These are phyloP conservation scores for Pseudochaenichthys georgianus DNA, from an alignment of 2,797 vertebrate species.

Conservation along the genomic window DNA sequence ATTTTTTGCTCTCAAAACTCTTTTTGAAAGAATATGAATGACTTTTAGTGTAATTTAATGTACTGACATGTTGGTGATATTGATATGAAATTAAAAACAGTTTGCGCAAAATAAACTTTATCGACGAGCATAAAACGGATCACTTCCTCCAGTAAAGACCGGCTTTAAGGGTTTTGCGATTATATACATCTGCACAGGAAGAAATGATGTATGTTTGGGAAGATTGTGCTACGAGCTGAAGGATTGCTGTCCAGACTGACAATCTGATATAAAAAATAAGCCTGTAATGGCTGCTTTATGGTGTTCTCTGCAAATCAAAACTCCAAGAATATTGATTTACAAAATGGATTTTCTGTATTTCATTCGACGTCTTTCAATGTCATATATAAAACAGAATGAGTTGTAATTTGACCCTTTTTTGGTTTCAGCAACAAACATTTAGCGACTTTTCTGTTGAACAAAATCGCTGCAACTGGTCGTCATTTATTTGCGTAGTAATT, in stretches of 20 bases:
- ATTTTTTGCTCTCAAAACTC: background rate
- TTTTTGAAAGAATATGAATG: background rate
- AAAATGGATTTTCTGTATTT: no score
- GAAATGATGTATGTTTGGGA: background rate
- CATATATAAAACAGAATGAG: background rate
- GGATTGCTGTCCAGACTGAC: background rate
- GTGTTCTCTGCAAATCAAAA: background rate
- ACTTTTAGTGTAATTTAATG: background rate
- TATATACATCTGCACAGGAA: background rate
- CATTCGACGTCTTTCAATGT: no score
- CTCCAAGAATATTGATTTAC: no score
- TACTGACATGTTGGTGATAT: background rate
- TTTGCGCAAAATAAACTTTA: background rate
- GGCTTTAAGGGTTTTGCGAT: no score
- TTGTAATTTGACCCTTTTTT: background rate
- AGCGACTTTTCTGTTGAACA: no score
- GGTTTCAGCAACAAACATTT: background rate
- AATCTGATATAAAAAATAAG: background rate
- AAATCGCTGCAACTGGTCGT: no score
- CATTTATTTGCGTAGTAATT: no score
- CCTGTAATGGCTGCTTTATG: background rate
- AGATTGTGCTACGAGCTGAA: background rate
- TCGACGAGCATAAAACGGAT: background rate
- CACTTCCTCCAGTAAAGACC: no score
- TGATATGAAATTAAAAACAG: background rate